phyloP scores from a whole-genome alignment of 1,140 invertebrate species.

The Oryctes rhinoceros region DNA sequence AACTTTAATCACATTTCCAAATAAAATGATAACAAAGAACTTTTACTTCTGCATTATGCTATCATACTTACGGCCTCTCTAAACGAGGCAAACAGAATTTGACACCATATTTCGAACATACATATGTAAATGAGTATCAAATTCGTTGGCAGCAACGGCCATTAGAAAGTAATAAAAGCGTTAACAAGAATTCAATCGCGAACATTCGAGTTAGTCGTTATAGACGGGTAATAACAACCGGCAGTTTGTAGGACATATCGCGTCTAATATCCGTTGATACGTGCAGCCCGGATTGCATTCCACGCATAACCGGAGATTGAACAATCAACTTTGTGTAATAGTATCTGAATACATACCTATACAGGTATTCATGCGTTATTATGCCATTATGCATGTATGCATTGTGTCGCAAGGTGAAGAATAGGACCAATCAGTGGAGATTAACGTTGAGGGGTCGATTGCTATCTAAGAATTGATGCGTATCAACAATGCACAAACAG shows the following conservation, averaged over 20 bases:
- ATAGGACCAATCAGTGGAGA: neutral
- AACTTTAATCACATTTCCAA: too few relatives aligned
- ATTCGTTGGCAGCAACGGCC: too few relatives aligned
- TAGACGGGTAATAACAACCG: neutral
- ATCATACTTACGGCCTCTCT: too few relatives aligned
- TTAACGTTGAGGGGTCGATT: neutral
- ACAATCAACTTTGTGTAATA: neutral
- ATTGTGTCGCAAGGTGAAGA: neutral
- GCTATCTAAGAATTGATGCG: neutral
- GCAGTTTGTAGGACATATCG: slow-evolving; percentile 11
- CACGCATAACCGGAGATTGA: slow-evolving; percentile 17
- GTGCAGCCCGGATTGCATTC: neutral
- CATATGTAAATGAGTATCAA: too few relatives aligned
- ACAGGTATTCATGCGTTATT: neutral
- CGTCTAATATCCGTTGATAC: neutral
- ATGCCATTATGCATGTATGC: neutral
- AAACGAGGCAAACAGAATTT: too few relatives aligned
- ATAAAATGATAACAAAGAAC: too few relatives aligned
- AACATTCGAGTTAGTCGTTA: neutral
- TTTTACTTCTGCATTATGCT: too few relatives aligned
- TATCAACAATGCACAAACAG: neutral
- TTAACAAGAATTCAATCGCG: neutral
- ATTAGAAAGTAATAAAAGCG: slow-evolving; percentile 10
- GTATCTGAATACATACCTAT: neutral
- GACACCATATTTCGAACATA: too few relatives aligned